Percentiles rank a stretch among this genome's conserved stretches.
These are phyloP conservation scores for Ailuropoda melanoleuca DNA, from an alignment of 2,113 vertebrate genomes.

Conservation along the genomic window DNA sequence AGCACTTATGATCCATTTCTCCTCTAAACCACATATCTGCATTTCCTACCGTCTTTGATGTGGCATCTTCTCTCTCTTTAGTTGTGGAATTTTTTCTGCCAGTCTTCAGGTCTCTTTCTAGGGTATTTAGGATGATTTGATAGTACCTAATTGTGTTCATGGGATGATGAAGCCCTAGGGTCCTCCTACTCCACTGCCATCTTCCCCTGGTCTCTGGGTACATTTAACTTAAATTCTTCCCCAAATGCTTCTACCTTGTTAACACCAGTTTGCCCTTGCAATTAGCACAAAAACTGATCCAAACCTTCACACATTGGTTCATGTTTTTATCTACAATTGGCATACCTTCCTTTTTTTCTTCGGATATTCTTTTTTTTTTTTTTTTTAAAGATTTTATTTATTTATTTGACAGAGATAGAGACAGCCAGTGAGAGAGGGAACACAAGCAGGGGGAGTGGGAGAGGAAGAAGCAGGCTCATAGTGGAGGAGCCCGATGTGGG, in stretches of 20 bases:
- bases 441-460: no score
- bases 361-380: neutral
- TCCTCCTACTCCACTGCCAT: neutral
- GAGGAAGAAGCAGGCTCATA: no score
- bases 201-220: neutral
- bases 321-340: neutral
- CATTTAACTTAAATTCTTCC: neutral
- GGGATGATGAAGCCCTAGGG: neutral
- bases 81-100: neutral
- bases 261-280: neutral
- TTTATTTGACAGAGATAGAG: no score
- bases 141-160: neutral
- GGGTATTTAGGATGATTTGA: neutral
- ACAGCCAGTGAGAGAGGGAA: no score
- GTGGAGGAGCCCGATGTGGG: no score
- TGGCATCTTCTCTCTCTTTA: neutral
- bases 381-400: no score
- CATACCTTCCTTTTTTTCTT: neutral
- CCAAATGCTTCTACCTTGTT: neutral
- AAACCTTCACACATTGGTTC: neutral
- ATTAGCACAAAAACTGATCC: neutral
- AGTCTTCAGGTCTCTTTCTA: neutral
- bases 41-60: neutral
- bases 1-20: neutral
- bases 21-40: neutral